phyloP scores from a whole-genome alignment of 2,888 invertebrate genomes.

The Margaritifera margaritifera region DNA sequence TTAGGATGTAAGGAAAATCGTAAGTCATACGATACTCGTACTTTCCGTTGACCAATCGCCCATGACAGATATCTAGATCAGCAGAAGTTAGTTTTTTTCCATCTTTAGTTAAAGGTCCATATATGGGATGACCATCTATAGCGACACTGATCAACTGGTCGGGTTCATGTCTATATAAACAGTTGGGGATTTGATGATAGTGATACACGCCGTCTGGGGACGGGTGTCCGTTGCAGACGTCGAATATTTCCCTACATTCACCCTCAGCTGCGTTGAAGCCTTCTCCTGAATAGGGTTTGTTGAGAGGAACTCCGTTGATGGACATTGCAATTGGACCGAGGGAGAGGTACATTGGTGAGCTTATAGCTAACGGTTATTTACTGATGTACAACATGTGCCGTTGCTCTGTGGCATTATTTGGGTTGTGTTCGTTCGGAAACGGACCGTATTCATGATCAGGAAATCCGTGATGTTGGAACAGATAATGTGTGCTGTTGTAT shows the following conservation, averaged over 20 bases:
- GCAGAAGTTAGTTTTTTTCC: constrained; percentile 13
- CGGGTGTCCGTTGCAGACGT: constrained; percentile 37
- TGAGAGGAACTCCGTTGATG: constrained; percentile 23
- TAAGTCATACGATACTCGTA: constrained; percentile 34
- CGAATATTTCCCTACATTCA: constrained; percentile 21
- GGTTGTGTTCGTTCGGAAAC: too few species aligned
- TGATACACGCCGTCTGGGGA: constrained; percentile 28
- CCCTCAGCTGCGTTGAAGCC: constrained; percentile 22
- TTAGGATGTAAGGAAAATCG: constrained; percentile 32
- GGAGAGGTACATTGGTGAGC: constrained; percentile 10
- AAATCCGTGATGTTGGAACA: too few species aligned
- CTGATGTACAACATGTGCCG: too few species aligned
- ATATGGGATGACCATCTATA: constrained; percentile 37
- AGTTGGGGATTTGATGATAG: constrained; percentile 35
- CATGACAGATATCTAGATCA: constrained; percentile 39
- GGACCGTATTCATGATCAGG: too few species aligned
- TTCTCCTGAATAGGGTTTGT: constrained; percentile 8
- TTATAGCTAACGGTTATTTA: constrained; percentile 3
- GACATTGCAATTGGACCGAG: constrained; percentile 18
- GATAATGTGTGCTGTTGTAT: too few species aligned
- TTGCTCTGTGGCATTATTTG: too few species aligned
- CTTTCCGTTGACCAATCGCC: constrained; percentile 23
- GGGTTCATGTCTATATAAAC: constrained; percentile 14
- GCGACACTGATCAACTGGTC: constrained; percentile 40
- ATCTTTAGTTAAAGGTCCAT: constrained; percentile 22